Evolutionary conservation across 2,113 vertebrate species (phyloP), one percentile per base, ranked within the genome.

Genomic region (Heterochromis multidens): DNA sequence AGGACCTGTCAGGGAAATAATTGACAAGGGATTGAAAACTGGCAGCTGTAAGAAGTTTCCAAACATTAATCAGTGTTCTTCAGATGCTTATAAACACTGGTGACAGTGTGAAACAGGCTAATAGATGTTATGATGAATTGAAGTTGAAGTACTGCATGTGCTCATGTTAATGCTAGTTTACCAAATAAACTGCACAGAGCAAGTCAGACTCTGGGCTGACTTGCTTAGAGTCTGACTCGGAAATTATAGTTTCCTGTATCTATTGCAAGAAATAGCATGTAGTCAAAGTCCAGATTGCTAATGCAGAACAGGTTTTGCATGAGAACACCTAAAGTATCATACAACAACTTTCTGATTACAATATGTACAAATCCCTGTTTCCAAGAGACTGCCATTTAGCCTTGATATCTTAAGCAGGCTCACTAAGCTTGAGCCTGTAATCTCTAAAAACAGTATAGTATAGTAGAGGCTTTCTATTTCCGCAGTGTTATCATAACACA

Each of bases 1-100:
- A 90, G 83, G 76, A 70, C 31, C 65, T 90, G 81, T 67, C 86
- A 87, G 85, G 40, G 83, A 89, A 82, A 43, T 88, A 58, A 82
- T 29, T 87, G 86, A 86, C 49, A 82, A 72, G 16, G 31, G 31
- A 27, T 57, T 25, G 77, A 80, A 52, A 29, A 60, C 21, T 25
- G 62, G 12, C 62, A 29, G 58, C 14, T 87, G 80, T 85, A 77
- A 87, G 81, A 85, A 77, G 49, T 81, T 67, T 88, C 76, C 19
- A 89, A 58, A 74, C 56, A 82, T 77, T 63, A 80, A 82, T 85
- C 58, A 83, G 60, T 60, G 57, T 77, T 46, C 31, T 79, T 78
- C 67, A 57, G 40, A 14, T 54, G 35, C 33, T 21, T 7, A 46
- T 54, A 57, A 86, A 85, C 70, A 85, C 33, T 12, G 25, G 7